Evolutionary conservation across 2,888 invertebrate species (phyloP), one percentile per base, ranked within the genome.

Genomic region (Bruchidius siliquastri): DNA sequence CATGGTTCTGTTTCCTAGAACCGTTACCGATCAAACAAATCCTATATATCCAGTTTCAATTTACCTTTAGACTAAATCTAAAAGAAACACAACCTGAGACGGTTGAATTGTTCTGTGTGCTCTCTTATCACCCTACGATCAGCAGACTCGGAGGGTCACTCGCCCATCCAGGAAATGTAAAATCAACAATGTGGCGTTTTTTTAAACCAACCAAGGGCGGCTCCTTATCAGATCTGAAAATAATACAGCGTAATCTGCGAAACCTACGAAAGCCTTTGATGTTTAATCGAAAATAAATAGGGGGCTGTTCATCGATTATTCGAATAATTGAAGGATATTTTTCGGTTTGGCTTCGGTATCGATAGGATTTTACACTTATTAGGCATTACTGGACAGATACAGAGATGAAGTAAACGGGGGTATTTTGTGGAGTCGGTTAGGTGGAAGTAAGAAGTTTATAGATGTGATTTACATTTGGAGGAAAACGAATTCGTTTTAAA

Each of bases 261-360:
- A 84, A 84, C 83, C 84, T 82, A 80, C 80, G 83, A 84, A 84
- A 85, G 81, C 81, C 84, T 86, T 86, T 86, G 85, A 85, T 82
- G 84, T 83, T 74, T 83, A 83, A 84, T 85, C 84, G 84, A 84
- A 83, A 84, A 84, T 84, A 84, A 84, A 83, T 83, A 83, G 81
- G 21, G 67, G 68, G 21, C 68, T 22, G 68, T 76, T 72, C 78
- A 79, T 80, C 80, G 80, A 81, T 82, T 77, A 77, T 75, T 75
- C 72, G 73, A 72, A 74, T 77, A 76, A 79, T 80, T 79, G 79
- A 76, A 21, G 21, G 68, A 22, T 68, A 68, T 68, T 49, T 49
- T 49, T 49, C 18, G 49, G 49, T 49, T 49, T 49, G 13, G 8
- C 18, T 49, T 18, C 8, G 49, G 18, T 49, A 49, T 49, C 49